Evolutionary conservation across 2,888 invertebrate species (phyloP).

Genomic region (Mythimna loreyi): DNA sequence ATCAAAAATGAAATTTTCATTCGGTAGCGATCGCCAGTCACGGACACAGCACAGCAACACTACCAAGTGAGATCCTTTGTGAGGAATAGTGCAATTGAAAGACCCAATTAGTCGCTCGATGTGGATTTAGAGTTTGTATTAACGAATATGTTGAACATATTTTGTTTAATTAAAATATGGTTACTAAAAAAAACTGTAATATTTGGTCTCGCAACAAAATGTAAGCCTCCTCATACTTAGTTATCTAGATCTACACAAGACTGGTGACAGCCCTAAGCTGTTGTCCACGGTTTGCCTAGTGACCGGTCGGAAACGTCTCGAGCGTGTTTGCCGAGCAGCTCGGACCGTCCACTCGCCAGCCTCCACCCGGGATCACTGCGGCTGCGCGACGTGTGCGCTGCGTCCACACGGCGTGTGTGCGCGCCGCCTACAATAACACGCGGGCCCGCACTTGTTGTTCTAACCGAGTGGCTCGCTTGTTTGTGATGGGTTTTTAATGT

Average conservation of each 20-base stretch:
- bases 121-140: too few relatives aligned
- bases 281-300: conserved; percentile 30
- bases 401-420: conserved; percentile 16
- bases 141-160: too few relatives aligned
- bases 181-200: too few relatives aligned
- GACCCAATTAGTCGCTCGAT: too few relatives aligned
- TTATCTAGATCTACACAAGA: not conserved
- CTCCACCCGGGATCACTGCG: conserved; percentile 7
- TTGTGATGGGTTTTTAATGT: conserved; percentile 58
- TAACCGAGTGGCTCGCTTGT: conserved; percentile 52
- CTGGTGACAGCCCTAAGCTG: conserved; percentile 31
- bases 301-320: conserved; percentile 33
- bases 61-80: too few relatives aligned
- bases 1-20: too few relatives aligned
- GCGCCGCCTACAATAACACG: conserved; percentile 51
- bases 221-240: too few relatives aligned
- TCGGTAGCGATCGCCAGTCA: too few relatives aligned
- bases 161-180: too few relatives aligned
- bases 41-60: too few relatives aligned
- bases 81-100: too few relatives aligned
- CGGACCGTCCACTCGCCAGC: conserved; percentile 5
- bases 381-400: conserved; percentile 21
- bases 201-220: too few relatives aligned
- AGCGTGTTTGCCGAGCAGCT: conserved; percentile 43
- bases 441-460: conserved; percentile 46